These are phyloP conservation scores for Zoanthus sociatus DNA, from an alignment of 92 coral and sea anemone species.

Conservation along the genomic window DNA sequence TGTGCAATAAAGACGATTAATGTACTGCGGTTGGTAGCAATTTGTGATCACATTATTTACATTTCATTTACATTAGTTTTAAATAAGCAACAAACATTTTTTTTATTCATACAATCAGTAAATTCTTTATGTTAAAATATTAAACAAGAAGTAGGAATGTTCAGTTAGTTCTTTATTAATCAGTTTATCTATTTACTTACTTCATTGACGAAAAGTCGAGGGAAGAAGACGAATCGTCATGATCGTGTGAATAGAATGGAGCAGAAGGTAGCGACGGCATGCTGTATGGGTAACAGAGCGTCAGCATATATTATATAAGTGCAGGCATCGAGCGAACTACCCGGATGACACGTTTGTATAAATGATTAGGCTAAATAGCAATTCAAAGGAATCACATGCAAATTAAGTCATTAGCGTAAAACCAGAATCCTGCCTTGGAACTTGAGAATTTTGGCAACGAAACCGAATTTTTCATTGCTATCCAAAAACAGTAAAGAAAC, in stretches of 20 bases:
- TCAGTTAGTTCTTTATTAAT: background rate
- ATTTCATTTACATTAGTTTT: too few relatives aligned
- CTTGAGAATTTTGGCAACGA: too few relatives aligned
- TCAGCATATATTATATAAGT: background rate
- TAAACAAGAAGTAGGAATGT: background rate
- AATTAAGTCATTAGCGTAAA: too few relatives aligned
- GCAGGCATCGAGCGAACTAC: background rate
- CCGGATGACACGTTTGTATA: background rate
- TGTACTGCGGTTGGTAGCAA: too few relatives aligned
- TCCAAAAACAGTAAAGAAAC: too few relatives aligned
- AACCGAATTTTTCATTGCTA: too few relatives aligned
- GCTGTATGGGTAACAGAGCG: slow-evolving; percentile 16
- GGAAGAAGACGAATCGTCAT: slow-evolving; percentile 46
- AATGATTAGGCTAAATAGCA: background rate
- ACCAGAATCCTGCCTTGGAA: too few relatives aligned
- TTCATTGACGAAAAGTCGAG: slow-evolving; percentile 42
- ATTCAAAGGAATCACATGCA: background rate
- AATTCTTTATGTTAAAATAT: background rate
- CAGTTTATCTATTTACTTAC: slow-evolving; percentile 24
- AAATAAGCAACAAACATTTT: too few relatives aligned
- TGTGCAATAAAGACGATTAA: too few relatives aligned
- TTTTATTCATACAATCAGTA: background rate
- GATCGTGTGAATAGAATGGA: slow-evolving; percentile 51
- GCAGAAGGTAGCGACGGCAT: slow-evolving; percentile 41
- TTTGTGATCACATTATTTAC: too few relatives aligned